Base-by-base conservation (phyloP, 2,113 vertebrate species). In the Oreochromis niloticus region DNA sequence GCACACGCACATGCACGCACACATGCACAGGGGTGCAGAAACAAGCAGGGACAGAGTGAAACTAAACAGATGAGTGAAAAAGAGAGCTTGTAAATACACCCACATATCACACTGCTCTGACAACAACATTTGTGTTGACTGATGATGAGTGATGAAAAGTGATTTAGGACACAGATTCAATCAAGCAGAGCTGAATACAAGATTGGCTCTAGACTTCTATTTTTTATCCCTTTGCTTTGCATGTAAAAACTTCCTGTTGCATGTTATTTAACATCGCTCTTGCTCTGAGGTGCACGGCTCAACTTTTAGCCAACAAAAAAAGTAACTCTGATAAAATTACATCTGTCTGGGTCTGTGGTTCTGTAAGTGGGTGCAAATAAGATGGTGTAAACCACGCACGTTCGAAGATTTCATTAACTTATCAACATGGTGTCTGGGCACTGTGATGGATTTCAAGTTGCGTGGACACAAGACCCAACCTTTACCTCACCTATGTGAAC, bases 11-110 rank as follows among this genome's bases (percentile, higher is more conserved):
- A 24, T 16, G 8, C 16, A 54, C 19, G 13, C 6, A 1, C 27
- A 34, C 14, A 17, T 0, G 16, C 48, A 83, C 56, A 54, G 2
- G 41, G 73, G 59, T 27, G 6, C 73, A 73, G 24, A 16, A 73
- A 84, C 80, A 79, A 84, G 68, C 87, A 91, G 71, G 82, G 81
- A 78, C 89, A 87, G 59, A 85, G 61, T 68, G 43, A 81, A 86
- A 75, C 68, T 80, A 68, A 71, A 83, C 59, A 85, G 68, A 75
- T 16, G 27, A 68, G 17, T 83, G 34, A 56, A 79, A 85, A 89
- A 82, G 78, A 82, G 84, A 81, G 22, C 52, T 50, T 87, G 79
- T 63, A 83, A 90, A 93, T 73, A 73, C 61, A 81, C 46, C 48
- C 57, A 79, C 39, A 81, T 6, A 83, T 85, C 63, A 80, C 66